These are phyloP conservation scores for Zosterops borbonicus DNA, from an alignment of 2,113 vertebrate genomes.

Conservation along the genomic window DNA sequence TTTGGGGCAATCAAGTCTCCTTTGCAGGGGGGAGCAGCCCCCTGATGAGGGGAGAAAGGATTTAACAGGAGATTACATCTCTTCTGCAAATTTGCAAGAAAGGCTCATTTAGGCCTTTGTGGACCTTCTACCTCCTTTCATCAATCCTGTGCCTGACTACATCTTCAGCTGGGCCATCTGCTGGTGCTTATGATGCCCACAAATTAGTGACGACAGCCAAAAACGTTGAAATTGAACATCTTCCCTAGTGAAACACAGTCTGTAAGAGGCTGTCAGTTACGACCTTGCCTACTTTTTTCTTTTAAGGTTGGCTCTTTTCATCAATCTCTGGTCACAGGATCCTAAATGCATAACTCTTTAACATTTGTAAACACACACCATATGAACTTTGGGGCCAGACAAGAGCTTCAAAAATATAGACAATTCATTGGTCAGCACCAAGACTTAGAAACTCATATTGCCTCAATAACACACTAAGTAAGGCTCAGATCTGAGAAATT, in stretches of 20 bases:
- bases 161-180: conserved; percentile 34
- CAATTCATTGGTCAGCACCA: background rate
- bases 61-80: conserved; percentile 45
- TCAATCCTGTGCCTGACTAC: background rate
- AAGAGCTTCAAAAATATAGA: background rate
- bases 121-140: conserved; percentile 7
- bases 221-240: background rate
- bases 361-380: background rate
- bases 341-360: background rate
- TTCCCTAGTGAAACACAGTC: background rate
- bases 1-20: conserved; percentile 42
- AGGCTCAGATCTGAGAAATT: background rate
- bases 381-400: background rate
- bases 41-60: conserved; percentile 22
- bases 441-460: background rate
- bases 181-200: background rate
- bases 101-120: conserved; percentile 43
- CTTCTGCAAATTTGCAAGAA: conserved; percentile 34
- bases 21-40: background rate
- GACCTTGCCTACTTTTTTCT: background rate
- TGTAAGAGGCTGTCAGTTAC: background rate
- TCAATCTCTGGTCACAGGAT: background rate
- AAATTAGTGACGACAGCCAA: background rate
- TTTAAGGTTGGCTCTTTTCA: background rate
- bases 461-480: background rate